Evolutionary conservation across 2,797 vertebrate species (phyloP).

Genomic region (Danio jaintianensis): DNA sequence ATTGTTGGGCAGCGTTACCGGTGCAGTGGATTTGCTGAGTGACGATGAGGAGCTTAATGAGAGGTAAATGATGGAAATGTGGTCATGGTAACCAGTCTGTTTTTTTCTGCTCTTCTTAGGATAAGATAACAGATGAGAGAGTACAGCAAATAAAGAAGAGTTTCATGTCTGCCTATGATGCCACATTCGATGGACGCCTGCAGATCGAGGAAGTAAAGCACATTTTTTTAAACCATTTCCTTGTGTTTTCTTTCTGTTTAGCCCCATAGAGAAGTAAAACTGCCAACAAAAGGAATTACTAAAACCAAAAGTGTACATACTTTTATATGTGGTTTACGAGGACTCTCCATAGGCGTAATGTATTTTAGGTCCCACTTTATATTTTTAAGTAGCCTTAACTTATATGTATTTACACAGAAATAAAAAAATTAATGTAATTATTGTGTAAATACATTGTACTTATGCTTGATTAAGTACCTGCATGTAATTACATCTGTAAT

Average conservation of each 20-base stretch:
- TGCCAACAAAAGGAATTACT: too few relatives aligned
- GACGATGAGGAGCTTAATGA: not conserved
- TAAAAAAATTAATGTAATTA: too few relatives aligned
- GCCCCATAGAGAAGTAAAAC: not conserved
- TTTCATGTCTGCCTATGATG: conserved; percentile 83
- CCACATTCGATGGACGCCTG: conserved; percentile 84
- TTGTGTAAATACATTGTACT: too few relatives aligned
- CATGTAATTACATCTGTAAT: too few relatives aligned
- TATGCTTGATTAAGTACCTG: too few relatives aligned
- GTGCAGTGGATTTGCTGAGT: not conserved
- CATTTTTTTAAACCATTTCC: conserved; percentile 27
- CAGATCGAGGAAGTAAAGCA: conserved; percentile 90
- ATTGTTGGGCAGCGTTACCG: not conserved
- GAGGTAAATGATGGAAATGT: conserved; percentile 6
- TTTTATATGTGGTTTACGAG: too few relatives aligned
- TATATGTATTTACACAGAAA: too few relatives aligned
- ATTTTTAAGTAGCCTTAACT: too few relatives aligned
- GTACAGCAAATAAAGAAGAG: conserved; percentile 85
- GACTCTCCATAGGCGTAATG: too few relatives aligned
- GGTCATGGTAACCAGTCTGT: conserved; percentile 48
- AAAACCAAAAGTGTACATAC: too few relatives aligned
- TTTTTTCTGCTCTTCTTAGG: conserved; percentile 71
- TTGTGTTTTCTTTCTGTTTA: not conserved
- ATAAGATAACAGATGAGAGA: conserved; percentile 80
- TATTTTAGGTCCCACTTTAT: too few relatives aligned